Evolutionary conservation across 2,888 invertebrate species (phyloP), one percentile per base, ranked within the genome.

Genomic region (Limenitis camilla): DNA sequence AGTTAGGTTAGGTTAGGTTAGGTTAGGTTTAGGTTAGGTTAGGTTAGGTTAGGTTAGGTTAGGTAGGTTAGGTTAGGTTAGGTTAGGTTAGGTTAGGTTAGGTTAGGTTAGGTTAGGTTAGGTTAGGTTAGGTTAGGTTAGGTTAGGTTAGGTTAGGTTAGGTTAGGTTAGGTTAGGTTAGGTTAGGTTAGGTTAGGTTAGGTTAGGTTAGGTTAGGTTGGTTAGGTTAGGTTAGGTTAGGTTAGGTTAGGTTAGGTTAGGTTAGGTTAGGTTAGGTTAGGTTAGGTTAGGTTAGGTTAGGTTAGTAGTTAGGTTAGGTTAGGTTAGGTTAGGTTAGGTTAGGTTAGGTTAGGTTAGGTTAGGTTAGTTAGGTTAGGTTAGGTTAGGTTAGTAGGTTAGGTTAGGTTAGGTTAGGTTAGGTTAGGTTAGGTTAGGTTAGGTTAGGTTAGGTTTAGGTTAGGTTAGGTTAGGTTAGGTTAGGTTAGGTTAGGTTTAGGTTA

Each of bases 121-220:
- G n/a, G n/a, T n/a, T n/a, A n/a, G n/a, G n/a, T n/a, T n/a, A n/a
- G n/a, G n/a, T n/a, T n/a, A n/a, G n/a, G n/a, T n/a, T n/a, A n/a
- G n/a, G n/a, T n/a, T 60, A 60, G 60, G 60, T 56, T 60, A 58
- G 57, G 57, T 57, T 58, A 49, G 55, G 58, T 58, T 58, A 56
- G 58, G 58, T 58, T 58, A 56, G 58, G 59, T 58, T 61, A 58
- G 58, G 58, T 55, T 59, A 61, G 59, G 61, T 59, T 59, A 58
- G 59, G 59, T 61, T 58, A 61, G 57, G 56, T 59, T 57, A 59
- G 59, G 61, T 59, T 56, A 58, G 60, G 58, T 56, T 56, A 58
- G 51, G 56, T 56, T 52, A 56, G n/a, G n/a, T n/a, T n/a, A n/a
- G n/a, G n/a, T n/a, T n/a, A n/a, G n/a, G 53, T 31, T 44, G 49